Conservation (phyloP, 2,113 vertebrate genomes). For the Archocentrus centrarchus region DNA sequence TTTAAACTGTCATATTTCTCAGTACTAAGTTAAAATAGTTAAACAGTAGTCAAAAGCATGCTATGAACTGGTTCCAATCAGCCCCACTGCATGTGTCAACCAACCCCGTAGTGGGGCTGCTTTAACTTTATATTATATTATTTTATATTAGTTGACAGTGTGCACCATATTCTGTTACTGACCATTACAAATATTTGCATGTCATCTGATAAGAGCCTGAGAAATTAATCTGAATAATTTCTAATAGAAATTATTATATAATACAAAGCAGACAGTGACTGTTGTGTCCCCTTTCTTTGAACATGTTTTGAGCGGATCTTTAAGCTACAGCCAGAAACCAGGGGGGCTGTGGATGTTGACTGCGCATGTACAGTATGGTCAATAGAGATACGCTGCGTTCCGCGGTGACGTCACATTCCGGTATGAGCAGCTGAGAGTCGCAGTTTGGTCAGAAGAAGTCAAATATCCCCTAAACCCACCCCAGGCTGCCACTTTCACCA, state of each 20-base stretch:
- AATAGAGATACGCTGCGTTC: slow-evolving; percentile 1
- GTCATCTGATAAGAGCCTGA: background rate
- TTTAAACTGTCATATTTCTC: no score
- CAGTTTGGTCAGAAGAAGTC: slow-evolving; percentile 3
- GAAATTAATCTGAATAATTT: background rate
- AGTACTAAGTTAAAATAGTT: no score
- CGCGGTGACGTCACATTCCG: slow-evolving; percentile 60
- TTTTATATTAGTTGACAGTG: background rate
- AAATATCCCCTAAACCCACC: background rate
- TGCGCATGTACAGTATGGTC: slow-evolving; percentile 9
- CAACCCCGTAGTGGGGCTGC: no score
- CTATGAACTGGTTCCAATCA: no score
- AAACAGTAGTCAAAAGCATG: no score
- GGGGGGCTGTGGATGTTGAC: background rate
- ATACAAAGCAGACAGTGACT: background rate
- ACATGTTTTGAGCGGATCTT: background rate
- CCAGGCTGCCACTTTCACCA: background rate
- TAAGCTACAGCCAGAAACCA: background rate
- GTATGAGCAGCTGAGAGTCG: slow-evolving; percentile 24
- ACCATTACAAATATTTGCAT: background rate
- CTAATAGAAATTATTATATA: background rate
- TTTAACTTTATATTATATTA: no score
- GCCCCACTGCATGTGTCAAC: no score
- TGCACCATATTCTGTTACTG: background rate
- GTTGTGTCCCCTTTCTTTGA: no score